Conservation (phyloP, 2,888 invertebrate species). For the Drosophila tripunctata region DNA sequence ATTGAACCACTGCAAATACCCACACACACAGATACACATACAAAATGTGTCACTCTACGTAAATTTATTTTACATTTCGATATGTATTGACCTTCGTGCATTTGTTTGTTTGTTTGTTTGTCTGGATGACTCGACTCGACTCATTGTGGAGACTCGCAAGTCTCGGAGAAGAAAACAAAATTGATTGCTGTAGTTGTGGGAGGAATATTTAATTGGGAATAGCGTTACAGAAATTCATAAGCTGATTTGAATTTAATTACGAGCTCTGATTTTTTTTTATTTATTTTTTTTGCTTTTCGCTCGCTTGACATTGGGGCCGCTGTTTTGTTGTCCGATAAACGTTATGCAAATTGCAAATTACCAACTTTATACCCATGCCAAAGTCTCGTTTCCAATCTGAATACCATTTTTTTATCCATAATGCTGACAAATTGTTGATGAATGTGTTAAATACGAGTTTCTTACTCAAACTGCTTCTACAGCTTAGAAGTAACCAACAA, state of each 20-base stretch:
- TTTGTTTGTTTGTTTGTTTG: background rate
- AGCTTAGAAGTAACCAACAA: no score
- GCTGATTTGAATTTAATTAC: slow-evolving; percentile 75
- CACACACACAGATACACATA: background rate
- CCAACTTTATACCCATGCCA: slow-evolving; percentile 8
- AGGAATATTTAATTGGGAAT: slow-evolving; percentile 32
- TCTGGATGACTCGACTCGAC: slow-evolving; percentile 10
- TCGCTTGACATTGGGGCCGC: slow-evolving; percentile 34
- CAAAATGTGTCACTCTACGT: slow-evolving; percentile 2
- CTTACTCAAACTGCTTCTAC: background rate
- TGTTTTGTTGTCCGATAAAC: slow-evolving; percentile 62
- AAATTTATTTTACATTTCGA: background rate
- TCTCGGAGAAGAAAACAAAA: background rate
- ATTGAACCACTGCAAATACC: background rate
- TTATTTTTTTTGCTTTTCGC: slow-evolving; percentile 2
- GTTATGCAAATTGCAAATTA: slow-evolving; percentile 65
- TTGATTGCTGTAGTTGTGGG: slow-evolving; percentile 1
- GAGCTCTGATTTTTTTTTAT: slow-evolving; percentile 15
- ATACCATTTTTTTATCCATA: slow-evolving; percentile 35
- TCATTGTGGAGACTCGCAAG: background rate
- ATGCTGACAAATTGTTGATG: slow-evolving; percentile 77
- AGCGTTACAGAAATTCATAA: slow-evolving; percentile 39
- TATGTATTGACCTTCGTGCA: background rate
- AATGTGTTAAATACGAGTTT: slow-evolving; percentile 63
- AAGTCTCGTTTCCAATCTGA: slow-evolving; percentile 6